A percentile compares a stretch with the other conserved stretches of the same genome.
Evolutionary conservation across 2,797 vertebrate genomes (phyloP).

Genomic region (Lepilemur ruficaudatus): DNA sequence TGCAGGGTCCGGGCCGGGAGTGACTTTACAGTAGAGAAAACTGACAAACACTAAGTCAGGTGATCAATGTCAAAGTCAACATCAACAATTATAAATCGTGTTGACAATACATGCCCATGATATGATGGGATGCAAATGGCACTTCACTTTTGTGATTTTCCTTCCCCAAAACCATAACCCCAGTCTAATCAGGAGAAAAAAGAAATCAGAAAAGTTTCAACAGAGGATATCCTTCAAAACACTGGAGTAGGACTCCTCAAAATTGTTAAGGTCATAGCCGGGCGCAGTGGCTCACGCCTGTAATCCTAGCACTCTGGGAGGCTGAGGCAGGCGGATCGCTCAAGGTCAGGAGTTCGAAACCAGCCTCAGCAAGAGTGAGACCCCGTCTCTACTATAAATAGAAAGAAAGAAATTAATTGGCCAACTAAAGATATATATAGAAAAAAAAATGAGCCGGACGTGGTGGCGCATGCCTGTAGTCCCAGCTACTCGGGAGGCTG

Average conservation of each 20-base stretch:
- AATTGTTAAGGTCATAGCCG: neutral
- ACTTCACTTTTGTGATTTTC: neutral
- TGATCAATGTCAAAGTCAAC: neutral
- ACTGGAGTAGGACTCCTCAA: neutral
- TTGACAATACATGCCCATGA: neutral
- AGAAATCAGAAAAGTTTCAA: neutral
- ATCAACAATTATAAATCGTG: neutral
- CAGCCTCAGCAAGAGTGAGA: too few species aligned
- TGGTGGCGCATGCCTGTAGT: too few species aligned
- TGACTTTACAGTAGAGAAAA: neutral
- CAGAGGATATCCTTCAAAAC: neutral
- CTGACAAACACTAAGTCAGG: neutral
- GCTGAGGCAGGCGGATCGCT: too few species aligned
- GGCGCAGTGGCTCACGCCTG: too few species aligned
- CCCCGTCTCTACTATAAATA: too few species aligned
- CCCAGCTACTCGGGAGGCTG: too few species aligned
- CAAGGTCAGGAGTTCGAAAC: too few species aligned
- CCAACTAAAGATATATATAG: too few species aligned
- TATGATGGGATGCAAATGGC: neutral
- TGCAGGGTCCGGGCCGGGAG: neutral
- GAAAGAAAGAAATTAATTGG: too few species aligned
- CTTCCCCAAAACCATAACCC: neutral
- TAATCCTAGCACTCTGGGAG: too few species aligned
- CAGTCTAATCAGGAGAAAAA: neutral
- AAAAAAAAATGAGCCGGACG: too few species aligned